Evolutionary conservation across 2,888 invertebrate species (phyloP).

Genomic region (Netelia inedita): DNA sequence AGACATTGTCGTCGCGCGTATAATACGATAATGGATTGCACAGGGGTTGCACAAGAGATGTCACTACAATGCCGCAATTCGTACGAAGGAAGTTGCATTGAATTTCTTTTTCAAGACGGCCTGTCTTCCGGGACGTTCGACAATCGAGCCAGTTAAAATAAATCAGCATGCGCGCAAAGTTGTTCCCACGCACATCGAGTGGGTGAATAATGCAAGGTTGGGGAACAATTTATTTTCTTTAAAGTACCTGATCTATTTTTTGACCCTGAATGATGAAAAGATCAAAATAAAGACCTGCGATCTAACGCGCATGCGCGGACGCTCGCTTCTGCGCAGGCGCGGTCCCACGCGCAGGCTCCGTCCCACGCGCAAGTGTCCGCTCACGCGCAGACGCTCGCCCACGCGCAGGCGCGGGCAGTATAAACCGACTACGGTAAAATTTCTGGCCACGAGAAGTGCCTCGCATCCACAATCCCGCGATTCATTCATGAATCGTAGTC

Average conservation of each 20-base stretch:
- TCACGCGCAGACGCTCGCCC: too few relatives aligned
- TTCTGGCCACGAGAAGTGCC: slow-evolving; percentile 2
- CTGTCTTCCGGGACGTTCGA: slow-evolving; percentile 69
- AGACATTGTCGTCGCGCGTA: slow-evolving; percentile 71
- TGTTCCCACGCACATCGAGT: not conserved
- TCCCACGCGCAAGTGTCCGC: too few relatives aligned
- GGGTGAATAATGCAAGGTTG: not conserved
- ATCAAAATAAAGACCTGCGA: too few relatives aligned
- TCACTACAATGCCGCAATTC: not conserved
- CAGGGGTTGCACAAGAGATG: slow-evolving; percentile 30
- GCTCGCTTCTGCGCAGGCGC: too few relatives aligned
- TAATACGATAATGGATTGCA: slow-evolving; percentile 43
- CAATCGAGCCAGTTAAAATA: slow-evolving; percentile 20
- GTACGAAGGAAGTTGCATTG: slow-evolving; percentile 12
- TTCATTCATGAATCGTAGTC: slow-evolving; percentile 56
- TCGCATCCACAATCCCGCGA: slow-evolving; percentile 15
- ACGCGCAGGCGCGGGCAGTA: too few relatives aligned
- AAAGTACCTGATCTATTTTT: not conserved
- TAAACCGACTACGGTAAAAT: not conserved
- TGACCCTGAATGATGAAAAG: too few relatives aligned
- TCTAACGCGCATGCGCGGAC: too few relatives aligned
- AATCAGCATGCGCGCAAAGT: slow-evolving; percentile 21
- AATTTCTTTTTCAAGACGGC: slow-evolving; percentile 32
- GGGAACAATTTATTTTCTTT: not conserved
- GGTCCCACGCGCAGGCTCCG: too few relatives aligned